Conservation (phyloP, 2,888 invertebrate genomes). For the Patella depressa region DNA sequence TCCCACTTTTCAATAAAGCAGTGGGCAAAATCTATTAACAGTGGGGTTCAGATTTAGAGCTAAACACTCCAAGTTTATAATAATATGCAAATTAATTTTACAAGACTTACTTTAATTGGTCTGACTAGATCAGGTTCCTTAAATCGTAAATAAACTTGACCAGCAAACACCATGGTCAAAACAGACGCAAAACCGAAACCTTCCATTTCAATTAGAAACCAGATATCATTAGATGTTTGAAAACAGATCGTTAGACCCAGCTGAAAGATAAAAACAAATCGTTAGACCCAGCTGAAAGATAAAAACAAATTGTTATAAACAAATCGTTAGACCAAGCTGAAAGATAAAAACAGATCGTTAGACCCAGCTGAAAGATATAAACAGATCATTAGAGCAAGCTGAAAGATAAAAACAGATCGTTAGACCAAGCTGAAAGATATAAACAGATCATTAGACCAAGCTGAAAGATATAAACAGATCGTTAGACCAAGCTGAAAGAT, state of each 20-base stretch:
- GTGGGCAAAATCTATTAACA: too few species aligned
- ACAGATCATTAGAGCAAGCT: conserved; percentile 48
- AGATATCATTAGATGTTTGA: conserved; percentile 60
- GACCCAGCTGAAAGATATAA: conserved; percentile 53
- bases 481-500: conserved; percentile 51
- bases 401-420: conserved; percentile 51
- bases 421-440: conserved; percentile 52
- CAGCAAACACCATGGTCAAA: conserved; percentile 62
- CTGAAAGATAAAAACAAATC: conserved; percentile 55
- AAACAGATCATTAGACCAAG: conserved; percentile 47
- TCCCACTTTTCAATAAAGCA: too few species aligned
- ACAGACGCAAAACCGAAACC: conserved; percentile 64
- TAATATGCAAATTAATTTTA: neutral
- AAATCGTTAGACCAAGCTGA: conserved; percentile 48
- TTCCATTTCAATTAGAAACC: conserved; percentile 66
- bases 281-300: conserved; percentile 51
- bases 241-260: conserved; percentile 48
- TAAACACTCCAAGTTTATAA: too few species aligned
- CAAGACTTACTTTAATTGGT: conserved; percentile 78
- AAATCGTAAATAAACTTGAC: conserved; percentile 80
- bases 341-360: conserved; percentile 52
- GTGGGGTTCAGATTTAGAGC: too few species aligned
- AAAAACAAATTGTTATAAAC: conserved; percentile 53
- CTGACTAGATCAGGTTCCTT: conserved; percentile 83
- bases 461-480: conserved; percentile 55